Evolutionary conservation across 2,888 invertebrate species (phyloP), one percentile per base, ranked within the genome.

Genomic region (Leucophenga maculata): DNA sequence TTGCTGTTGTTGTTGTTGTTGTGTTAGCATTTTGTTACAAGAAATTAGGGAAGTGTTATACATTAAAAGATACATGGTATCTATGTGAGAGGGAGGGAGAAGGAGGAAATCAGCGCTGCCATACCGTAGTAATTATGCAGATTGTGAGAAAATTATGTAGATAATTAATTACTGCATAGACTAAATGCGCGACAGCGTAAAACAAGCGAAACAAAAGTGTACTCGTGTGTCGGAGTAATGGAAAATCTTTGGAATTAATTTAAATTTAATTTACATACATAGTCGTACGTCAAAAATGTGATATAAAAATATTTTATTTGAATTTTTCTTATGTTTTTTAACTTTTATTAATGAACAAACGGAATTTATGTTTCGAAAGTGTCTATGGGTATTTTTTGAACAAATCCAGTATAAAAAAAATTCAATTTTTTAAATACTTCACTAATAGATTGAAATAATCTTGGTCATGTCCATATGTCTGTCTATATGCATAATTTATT

Each of bases 1-100:
- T 78, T 39, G 8, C 39, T 39, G 39, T 39, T 39, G 8, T 39
- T 39, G 39, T 26, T 26, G 26, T 26, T 26, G 26, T 39, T 39
- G 8, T 26, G 26, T 39, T 39, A 39, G 1, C 39, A 39, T 39
- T 39, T 39, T 39, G 39, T 39, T 39, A 9, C 39, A 39, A 8
- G 39, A 39, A 39, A 39, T 39, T 39, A 39, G 82, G 68, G 81
- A 81, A 83, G 77, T 76, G 79, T 74, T 76, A 79, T 73, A 39
- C 16, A 39, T 39, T 39, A 39, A 39, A 39, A 39, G 3, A 39
- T 11, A 39, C 20, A 13, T 65, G n/a, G 6, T 46, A 26, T 31
- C 13, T 50, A 22, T 64, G 13, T 65, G 65, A 50, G 46, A 39
- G 16, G 31, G 46, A 54, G 14, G 22, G 46, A 65, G 57, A 54